Evolutionary conservation across 2,888 invertebrate genomes (phyloP).

Genomic region (Tetropium fuscum): DNA sequence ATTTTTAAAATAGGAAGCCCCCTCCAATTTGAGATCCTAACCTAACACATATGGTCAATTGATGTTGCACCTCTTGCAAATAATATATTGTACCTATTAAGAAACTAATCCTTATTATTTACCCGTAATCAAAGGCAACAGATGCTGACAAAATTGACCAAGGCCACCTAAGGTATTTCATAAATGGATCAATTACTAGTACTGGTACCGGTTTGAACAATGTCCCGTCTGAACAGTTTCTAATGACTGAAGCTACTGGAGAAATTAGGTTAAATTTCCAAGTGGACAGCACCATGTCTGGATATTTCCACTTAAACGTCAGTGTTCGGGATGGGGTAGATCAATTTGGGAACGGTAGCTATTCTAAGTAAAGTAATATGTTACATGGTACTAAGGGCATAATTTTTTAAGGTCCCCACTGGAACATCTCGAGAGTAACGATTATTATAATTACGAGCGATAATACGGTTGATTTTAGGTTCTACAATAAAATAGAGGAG

Average conservation of each 20-base stretch:
- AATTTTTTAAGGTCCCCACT: constrained; percentile 54
- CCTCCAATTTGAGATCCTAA: too few species aligned
- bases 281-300: constrained; percentile 70
- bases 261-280: constrained; percentile 68
- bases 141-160: constrained; percentile 63
- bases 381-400: too few species aligned
- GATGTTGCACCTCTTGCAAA: too few species aligned
- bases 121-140: constrained; percentile 69
- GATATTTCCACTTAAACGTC: constrained; percentile 72
- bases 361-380: too few species aligned
- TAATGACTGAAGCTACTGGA: constrained; percentile 57
- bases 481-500: constrained; percentile 67
- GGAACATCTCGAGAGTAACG: constrained; percentile 67
- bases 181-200: constrained; percentile 41
- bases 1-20: too few species aligned
- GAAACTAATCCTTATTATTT: too few species aligned
- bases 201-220: constrained; percentile 34
- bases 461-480: constrained; percentile 71
- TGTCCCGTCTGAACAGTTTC: constrained; percentile 58
- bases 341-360: constrained; percentile 39
- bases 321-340: constrained; percentile 66
- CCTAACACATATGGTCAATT: too few species aligned
- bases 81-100: too few species aligned
- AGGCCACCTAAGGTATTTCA: constrained; percentile 47
- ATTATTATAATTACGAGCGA: constrained; percentile 71